These are phyloP conservation scores for Dromococcyx pavoninus DNA, from an alignment of 2,797 vertebrate genomes.

Conservation along the genomic window DNA sequence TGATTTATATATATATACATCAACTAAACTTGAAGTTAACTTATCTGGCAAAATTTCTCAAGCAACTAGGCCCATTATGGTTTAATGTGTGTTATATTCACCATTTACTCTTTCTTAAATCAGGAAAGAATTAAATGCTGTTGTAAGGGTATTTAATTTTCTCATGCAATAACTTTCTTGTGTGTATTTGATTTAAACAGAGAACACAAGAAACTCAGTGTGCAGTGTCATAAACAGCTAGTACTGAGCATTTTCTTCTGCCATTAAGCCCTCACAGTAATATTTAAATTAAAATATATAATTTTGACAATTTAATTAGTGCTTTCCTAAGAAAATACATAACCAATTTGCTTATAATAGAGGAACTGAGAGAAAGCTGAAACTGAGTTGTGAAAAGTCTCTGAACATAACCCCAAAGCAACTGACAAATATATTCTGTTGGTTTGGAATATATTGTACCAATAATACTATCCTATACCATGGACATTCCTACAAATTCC, in stretches of 20 bases:
- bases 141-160: not conserved
- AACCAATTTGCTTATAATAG: not conserved
- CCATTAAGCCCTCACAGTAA: not conserved
- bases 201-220: not conserved
- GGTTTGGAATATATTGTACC: not conserved
- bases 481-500: not conserved
- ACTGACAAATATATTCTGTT: not conserved
- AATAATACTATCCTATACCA: not conserved
- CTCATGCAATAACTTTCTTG: not conserved
- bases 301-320: not conserved
- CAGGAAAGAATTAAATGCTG: not conserved
- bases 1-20: not conserved
- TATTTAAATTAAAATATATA: slow-evolving; percentile 18
- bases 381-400: not conserved
- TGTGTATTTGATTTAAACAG: not conserved
- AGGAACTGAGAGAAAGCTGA: not conserved
- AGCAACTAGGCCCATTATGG: no score
- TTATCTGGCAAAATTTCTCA: no score
- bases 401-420: not conserved
- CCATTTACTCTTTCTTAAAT: not conserved
- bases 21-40: no score
- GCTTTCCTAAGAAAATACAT: not conserved
- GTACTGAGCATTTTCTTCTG: not conserved
- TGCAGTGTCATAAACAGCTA: not conserved
- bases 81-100: not conserved